Evolutionary conservation across 2,888 invertebrate species (phyloP).

Genomic region (Dastarcus helophoroides): DNA sequence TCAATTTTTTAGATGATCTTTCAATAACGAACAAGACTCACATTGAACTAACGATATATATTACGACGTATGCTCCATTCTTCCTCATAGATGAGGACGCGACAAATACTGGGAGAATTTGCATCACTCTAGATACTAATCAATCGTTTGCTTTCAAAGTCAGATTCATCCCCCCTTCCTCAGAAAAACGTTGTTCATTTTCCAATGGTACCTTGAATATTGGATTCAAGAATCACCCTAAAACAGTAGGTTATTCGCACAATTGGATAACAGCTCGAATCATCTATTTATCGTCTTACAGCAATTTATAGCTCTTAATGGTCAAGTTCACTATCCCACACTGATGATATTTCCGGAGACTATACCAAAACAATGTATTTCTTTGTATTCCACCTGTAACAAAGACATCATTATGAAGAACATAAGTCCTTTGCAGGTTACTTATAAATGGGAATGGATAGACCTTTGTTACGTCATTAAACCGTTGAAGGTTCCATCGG

Average conservation of each 20-base stretch:
- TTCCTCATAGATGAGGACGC: constrained; percentile 11
- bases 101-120: neutral
- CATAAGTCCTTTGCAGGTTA: constrained; percentile 40
- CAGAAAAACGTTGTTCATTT: constrained; percentile 20
- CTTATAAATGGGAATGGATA: constrained; percentile 30
- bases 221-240: constrained; percentile 34
- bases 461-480: constrained; percentile 12
- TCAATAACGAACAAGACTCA: constrained; percentile 5
- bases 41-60: constrained; percentile 10
- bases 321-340: constrained; percentile 58
- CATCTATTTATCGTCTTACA: constrained; percentile 28
- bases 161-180: constrained; percentile 17
- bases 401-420: constrained; percentile 41
- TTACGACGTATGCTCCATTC: constrained; percentile 15
- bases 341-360: constrained; percentile 43
- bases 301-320: constrained; percentile 52
- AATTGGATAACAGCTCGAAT: constrained; percentile 2
- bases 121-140: neutral
- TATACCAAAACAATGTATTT: constrained; percentile 51
- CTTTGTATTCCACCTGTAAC: constrained; percentile 37
- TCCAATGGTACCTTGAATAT: constrained; percentile 26
- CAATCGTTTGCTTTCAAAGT: neutral
- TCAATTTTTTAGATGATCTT: constrained; percentile 5
- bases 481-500: neutral
- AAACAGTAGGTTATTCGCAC: constrained; percentile 25